Evolutionary conservation across 2,888 invertebrate species (phyloP), one percentile per base, ranked within the genome.

Genomic region (Phrixothrix hirtus): DNA sequence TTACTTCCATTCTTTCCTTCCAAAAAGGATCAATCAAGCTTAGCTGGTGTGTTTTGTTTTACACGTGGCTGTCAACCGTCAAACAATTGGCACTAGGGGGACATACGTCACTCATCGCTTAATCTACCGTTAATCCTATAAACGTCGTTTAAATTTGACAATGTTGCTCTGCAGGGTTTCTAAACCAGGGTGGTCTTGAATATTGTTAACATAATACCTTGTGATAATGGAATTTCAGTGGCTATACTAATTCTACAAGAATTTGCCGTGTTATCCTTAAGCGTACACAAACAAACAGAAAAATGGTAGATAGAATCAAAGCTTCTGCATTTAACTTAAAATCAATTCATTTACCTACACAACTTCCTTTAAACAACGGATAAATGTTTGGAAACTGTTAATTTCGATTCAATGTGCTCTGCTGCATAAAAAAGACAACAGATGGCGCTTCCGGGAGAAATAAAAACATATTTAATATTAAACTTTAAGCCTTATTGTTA

Each of bases 41-140:
- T 55, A 57, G 55, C 62, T 60, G 26, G 16, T 32, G 26, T 26
- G 45, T 47, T 46, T 52, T 52, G 52, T 65, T 65, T 58, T 62
- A 63, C 64, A 64, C 66, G 62, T 62, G 62, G 57, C 62, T 64
- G 67, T 65, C 67, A 65, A 59, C 59, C 63, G 66, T 64, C 67
- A 66, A 58, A 64, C 61, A 59, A 62, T 57, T 57, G 55, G 48
- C 55, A 41, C 26, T 42, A n/a, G 35, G 55, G 59, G 56, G 59
- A 59, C 55, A 54, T 50, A 42, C 60, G 64, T 64, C 64, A 62
- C 55, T 65, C 66, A 60, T 55, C 61, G 55, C 51, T 53, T 69
- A 69, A 69, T 69, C 70, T 64, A 61, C 57, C 59, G 61, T 66
- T 68, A 64, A 66, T 61, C 69, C 65, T 62, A 66, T 70, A 69